These are phyloP conservation scores for Rhabdomys dilectus DNA, from an alignment of 2,113 vertebrate species.

Conservation along the genomic window DNA sequence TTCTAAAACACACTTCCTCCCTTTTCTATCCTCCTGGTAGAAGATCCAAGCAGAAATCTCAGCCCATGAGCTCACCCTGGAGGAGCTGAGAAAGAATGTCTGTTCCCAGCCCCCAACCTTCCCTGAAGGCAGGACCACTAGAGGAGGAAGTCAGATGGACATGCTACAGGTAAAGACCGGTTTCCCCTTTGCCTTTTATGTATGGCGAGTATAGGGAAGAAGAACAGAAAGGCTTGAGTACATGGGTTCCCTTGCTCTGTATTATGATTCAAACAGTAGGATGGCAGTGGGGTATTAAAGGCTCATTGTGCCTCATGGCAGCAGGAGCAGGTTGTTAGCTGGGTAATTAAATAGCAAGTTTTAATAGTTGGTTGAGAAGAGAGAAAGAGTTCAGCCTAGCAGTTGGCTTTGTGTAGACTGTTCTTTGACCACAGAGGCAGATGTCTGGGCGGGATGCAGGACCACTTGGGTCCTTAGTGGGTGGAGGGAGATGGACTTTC, in stretches of 20 bases:
- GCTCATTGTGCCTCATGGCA: accelerated
- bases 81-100: slow-evolving; percentile 93
- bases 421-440: too few species aligned
- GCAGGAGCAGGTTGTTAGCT: background rate
- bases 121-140: slow-evolving; percentile 89
- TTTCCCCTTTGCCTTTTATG: background rate
- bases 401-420: background rate
- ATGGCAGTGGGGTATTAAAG: too few species aligned
- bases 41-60: slow-evolving; percentile 95
- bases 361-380: background rate
- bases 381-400: background rate
- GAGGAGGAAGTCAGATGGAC: slow-evolving; percentile 93
- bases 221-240: too few species aligned
- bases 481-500: background rate
- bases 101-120: slow-evolving; percentile 86
- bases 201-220: background rate
- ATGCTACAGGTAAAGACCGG: slow-evolving; percentile 91
- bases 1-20: background rate
- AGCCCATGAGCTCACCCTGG: slow-evolving; percentile 92
- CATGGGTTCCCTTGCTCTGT: background rate
- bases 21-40: slow-evolving; percentile 80
- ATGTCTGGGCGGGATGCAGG: background rate
- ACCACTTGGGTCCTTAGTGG: background rate
- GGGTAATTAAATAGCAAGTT: background rate
- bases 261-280: background rate